Percentiles rank a stretch among this genome's conserved stretches.
These are phyloP conservation scores for Lycorma delicatula DNA, from an alignment of 1,140 invertebrate genomes.

Conservation along the genomic window DNA sequence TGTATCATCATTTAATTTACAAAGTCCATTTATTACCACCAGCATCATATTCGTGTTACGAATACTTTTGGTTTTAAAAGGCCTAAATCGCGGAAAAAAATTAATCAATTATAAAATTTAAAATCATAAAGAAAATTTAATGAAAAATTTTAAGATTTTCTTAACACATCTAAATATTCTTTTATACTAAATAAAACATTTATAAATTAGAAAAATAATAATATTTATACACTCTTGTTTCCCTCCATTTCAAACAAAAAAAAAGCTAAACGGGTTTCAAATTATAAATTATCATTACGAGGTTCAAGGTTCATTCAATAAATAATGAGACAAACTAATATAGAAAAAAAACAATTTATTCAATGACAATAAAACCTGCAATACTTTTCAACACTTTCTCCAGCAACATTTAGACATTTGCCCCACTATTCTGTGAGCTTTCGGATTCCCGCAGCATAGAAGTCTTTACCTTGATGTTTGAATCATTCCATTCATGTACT, in stretches of 20 bases:
- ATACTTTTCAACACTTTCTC: no score
- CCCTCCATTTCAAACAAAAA: neutral
- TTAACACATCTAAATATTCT: neutral
- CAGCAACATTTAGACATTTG: no score
- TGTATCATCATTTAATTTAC: conserved; percentile 40
- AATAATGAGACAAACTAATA: no score
- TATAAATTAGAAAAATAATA: neutral
- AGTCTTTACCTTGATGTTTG: no score
- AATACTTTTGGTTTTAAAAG: conserved; percentile 73
- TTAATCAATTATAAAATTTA: neutral
- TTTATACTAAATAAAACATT: neutral
- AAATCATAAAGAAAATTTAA: conserved; percentile 11
- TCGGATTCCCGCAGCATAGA: no score
- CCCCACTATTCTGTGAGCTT: no score
- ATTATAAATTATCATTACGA: no score
- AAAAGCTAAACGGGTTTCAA: no score
- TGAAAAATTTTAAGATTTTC: conserved; percentile 2
- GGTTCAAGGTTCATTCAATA: no score
- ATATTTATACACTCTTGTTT: neutral
- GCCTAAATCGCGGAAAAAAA: conserved; percentile 38
- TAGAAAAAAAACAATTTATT: no score
- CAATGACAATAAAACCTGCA: no score
- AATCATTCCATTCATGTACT: no score
- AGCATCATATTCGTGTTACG: conserved; percentile 74
- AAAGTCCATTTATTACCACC: conserved; percentile 64